Evolutionary conservation across 2,797 vertebrate genomes (phyloP).

Genomic region (Dromococcyx pavoninus): DNA sequence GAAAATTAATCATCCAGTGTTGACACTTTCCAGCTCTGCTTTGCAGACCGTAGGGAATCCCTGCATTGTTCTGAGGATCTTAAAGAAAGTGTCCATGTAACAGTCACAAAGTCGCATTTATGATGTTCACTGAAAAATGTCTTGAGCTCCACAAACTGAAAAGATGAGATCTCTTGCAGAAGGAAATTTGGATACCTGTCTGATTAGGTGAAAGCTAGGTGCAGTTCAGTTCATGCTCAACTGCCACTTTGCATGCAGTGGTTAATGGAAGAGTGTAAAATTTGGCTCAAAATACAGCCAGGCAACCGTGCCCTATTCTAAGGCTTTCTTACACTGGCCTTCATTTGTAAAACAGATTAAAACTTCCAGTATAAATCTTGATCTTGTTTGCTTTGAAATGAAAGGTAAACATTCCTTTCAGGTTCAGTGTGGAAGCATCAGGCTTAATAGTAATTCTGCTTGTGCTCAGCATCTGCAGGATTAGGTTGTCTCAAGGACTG

Average conservation of each 20-base stretch:
- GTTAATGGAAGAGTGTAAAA: background rate
- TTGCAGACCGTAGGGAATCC: background rate
- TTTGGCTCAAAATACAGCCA: background rate
- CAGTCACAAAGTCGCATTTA: background rate
- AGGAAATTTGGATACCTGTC: background rate
- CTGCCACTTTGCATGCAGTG: background rate
- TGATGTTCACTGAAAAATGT: rapidly evolving
- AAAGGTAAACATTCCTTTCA: background rate
- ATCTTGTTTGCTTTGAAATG: background rate
- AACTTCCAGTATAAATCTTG: background rate
- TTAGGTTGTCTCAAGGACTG: background rate
- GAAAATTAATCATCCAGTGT: background rate
- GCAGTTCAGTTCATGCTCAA: background rate
- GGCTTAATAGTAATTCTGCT: background rate
- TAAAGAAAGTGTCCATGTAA: background rate
- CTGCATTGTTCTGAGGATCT: background rate
- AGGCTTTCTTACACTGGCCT: background rate
- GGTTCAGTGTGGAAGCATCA: background rate
- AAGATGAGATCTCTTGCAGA: background rate
- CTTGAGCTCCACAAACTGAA: background rate
- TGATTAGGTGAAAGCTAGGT: background rate
- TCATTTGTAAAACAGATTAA: background rate
- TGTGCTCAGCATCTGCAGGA: background rate
- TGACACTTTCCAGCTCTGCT: background rate
- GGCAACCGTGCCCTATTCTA: background rate